Evolutionary conservation across 2,113 vertebrate genomes (phyloP), one percentile per base, ranked within the genome.

Genomic region (Prunella fulvescens): DNA sequence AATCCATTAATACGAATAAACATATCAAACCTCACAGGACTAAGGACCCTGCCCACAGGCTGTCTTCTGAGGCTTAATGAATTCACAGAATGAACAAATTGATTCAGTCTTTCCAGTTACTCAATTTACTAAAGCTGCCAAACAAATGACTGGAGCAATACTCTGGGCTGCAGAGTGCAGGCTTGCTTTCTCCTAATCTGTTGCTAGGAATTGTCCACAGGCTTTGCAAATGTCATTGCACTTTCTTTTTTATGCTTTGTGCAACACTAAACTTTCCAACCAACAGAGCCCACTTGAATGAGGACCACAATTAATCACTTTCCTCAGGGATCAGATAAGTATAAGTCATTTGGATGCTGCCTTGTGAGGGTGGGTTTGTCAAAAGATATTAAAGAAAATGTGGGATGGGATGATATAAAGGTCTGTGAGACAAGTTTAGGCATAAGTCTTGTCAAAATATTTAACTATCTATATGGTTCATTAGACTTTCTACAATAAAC

Each of bases 11-110:
- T 83, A 77, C 74, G 83, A 82, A 73, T 84, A 94, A 91, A 81
- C 61, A 71, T 54, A 82, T 72, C 51, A 90, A 67, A 76, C 48
- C 42, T 84, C 78, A 51, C 22, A 76, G 64, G 83, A 60, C 53
- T 47, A 40, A 92, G 35, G 73, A 81, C 74, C 67, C 40, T 90
- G 90, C 87, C 71, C 85, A 82, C 53, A 87, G 51, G 66, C 91
- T 92, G n/a, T 61, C 72, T 88, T 88, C 72, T 67, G 80, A 95
- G 45, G 40, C 37, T 77, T 92, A 88, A 81, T 66, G 80, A 91
- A 94, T 93, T 95, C 66, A 70, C 47, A 67, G n/a, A 80, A 91
- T 58, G 57, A 88, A 80, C 47, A 95, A 95, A 93, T 61, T 89
- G 65, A 96, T 94, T 80, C 73, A 74, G 48, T 42, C 51, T 60